These are phyloP conservation scores for Macrochelys suwanniensis DNA, from an alignment of 2,797 vertebrate genomes.

Conservation along the genomic window DNA sequence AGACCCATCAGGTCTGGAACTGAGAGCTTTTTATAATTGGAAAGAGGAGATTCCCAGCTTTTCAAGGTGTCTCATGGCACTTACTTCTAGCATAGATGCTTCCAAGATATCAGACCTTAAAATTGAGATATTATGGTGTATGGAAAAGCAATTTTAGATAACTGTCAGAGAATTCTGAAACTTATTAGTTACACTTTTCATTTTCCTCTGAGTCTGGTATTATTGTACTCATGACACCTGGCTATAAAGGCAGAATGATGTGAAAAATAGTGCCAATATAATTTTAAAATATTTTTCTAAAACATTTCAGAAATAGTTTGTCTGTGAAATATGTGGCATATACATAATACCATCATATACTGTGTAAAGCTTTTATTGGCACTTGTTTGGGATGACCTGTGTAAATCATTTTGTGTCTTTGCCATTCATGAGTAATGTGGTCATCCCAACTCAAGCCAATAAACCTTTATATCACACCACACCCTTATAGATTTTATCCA, in stretches of 20 bases:
- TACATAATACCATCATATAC: not conserved
- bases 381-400: not conserved
- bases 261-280: not conserved
- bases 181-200: not conserved
- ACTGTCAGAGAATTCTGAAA: not conserved
- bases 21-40: not conserved
- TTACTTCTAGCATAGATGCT: not conserved
- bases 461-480: not conserved
- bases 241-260: not conserved
- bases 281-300: not conserved
- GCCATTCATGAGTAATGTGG: not conserved
- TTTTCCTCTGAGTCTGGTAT: not conserved
- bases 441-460: not conserved
- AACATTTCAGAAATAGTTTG: not conserved
- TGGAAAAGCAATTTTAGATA: not conserved
- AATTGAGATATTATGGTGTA: not conserved
- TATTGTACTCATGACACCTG: not conserved
- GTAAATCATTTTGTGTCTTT: not conserved
- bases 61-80: not conserved
- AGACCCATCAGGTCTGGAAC: not conserved
- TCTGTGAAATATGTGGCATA: not conserved
- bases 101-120: not conserved
- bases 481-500: not conserved
- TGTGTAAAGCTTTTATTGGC: not conserved
- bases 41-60: constrained; percentile 5